Evolutionary conservation across 2,797 vertebrate genomes (phyloP).

Genomic region (Lagothrix lagotricha): DNA sequence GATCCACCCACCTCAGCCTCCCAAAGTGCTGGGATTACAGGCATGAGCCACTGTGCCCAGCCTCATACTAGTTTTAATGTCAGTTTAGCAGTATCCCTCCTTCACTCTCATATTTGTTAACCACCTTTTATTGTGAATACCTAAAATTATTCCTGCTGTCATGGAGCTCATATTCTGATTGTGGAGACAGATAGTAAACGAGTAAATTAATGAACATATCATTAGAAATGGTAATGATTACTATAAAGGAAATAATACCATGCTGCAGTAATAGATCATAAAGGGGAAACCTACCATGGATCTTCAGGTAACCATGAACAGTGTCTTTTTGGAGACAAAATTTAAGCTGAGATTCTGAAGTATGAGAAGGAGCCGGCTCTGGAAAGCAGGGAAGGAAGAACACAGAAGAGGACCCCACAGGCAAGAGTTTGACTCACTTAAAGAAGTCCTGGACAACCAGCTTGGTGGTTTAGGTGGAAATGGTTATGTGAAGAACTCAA

Average conservation of each 20-base stretch:
- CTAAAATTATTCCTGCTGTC: neutral
- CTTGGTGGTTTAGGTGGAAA: neutral
- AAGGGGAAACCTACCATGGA: accelerated
- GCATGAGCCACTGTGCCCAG: neutral
- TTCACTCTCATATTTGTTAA: neutral
- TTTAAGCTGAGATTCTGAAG: neutral
- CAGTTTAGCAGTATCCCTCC: neutral
- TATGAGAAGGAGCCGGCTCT: neutral
- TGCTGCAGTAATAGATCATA: neutral
- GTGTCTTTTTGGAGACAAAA: neutral
- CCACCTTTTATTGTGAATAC: neutral
- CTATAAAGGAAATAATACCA: neutral
- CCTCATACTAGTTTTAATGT: neutral
- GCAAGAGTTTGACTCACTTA: neutral
- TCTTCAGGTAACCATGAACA: neutral
- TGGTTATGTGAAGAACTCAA: neutral
- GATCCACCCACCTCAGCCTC: neutral
- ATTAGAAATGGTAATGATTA: neutral
- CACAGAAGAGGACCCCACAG: neutral
- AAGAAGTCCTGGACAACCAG: neutral
- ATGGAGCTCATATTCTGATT: neutral
- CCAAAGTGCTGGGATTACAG: neutral
- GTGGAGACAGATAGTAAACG: neutral
- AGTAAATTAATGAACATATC: neutral
- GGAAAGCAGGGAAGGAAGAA: neutral